Base-by-base conservation (phyloP, 2,888 invertebrate species). In the Sphaerophoria rueppellii region DNA sequence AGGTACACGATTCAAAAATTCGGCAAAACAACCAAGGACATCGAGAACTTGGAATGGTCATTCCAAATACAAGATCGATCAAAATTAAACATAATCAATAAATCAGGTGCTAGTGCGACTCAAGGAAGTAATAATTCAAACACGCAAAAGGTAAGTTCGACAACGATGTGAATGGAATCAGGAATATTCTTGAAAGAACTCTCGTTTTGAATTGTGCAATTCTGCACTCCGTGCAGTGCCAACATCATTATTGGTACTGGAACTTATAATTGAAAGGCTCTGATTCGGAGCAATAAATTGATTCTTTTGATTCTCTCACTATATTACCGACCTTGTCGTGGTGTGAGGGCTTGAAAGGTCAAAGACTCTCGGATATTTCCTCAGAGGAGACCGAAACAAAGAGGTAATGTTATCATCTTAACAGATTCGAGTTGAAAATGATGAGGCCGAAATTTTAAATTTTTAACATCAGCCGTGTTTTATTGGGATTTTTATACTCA, bases 1-100 rank as follows among this genome's bases (percentile, higher is more conserved):
- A 83, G 83, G 16, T 83, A 83, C 14, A 69, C 65, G 4, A 34
- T 57, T 11, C 83, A 83, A 76, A 83, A 79, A 57, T 83, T 79
- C 37, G 80, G 83, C 2, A 83, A 75, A 60, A 67, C 60, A 11
- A 6, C 48, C n/a, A 57, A 72, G 32, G 83, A 83, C 0, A 46
- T 79, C 37, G 12, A 12, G 5, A 72, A 75, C 35, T n/a, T 83
- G 5, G 75, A 75, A 12, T 83, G 83, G 83, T 63, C 75, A 4
- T 80, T 83, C 9, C 67, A 50, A 63, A 5, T 50, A 0, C 83
- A 83, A 69, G 75, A 79, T 48, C 75, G 83, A 9, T 69, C 69
- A 0, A 75, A 72, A 16, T 12, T 83, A 4, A 72, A 43, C 35
- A 61, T 0, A 34, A n/a, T 72, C 2, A 75, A 34, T 57, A 72